Evolutionary conservation across 1,140 invertebrate species (phyloP).

Genomic region (Heliconius hermathena): DNA sequence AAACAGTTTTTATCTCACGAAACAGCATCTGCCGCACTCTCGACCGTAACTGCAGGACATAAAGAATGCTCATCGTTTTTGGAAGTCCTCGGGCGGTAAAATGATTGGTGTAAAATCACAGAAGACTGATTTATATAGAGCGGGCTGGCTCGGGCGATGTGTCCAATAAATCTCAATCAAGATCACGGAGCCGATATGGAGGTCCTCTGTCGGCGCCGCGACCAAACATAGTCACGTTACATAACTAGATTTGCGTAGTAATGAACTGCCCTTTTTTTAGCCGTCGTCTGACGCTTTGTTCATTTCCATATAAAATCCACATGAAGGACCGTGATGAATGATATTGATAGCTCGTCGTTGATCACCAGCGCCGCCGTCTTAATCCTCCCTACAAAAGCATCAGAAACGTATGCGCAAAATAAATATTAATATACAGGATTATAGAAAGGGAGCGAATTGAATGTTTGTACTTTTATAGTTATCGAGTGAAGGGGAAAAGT

Average conservation of each 20-base stretch:
- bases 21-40: slow-evolving; percentile 14
- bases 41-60: slow-evolving; percentile 33
- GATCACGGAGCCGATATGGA: slow-evolving; percentile 75
- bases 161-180: slow-evolving; percentile 79
- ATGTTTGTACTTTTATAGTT: not conserved
- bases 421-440: slow-evolving; percentile 23
- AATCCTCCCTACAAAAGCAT: slow-evolving; percentile 5
- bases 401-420: slow-evolving; percentile 23
- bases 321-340: slow-evolving; percentile 37
- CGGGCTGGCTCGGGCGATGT: slow-evolving; percentile 53
- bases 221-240: slow-evolving; percentile 59
- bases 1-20: slow-evolving; percentile 6
- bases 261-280: slow-evolving; percentile 50
- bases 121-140: slow-evolving; percentile 68
- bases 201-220: slow-evolving; percentile 69
- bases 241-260: slow-evolving; percentile 73
- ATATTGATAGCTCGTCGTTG: slow-evolving; percentile 38
- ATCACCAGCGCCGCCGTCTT: slow-evolving; percentile 20
- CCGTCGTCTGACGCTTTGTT: slow-evolving; percentile 14
- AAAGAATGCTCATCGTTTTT: slow-evolving; percentile 32
- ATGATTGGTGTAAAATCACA: slow-evolving; percentile 42
- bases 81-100: slow-evolving; percentile 17
- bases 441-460: not conserved
- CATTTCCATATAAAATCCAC: slow-evolving; percentile 17
- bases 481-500: slow-evolving; percentile 19